phyloP scores from a whole-genome alignment of 2,797 vertebrate species.

The Eulemur mongoz region DNA sequence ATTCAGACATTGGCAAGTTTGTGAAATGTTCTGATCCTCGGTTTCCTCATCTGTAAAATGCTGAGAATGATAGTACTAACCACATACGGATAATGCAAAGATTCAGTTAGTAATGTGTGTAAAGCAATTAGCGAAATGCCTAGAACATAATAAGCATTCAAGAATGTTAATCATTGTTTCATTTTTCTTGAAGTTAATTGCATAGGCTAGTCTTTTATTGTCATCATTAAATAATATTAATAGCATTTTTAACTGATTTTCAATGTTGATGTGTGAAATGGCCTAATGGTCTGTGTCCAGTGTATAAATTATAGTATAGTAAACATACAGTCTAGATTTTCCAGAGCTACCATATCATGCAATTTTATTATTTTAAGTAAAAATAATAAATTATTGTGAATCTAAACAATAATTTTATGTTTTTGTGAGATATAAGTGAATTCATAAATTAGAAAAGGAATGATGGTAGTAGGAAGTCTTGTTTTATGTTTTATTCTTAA shows the following conservation, averaged over 20 bases:
- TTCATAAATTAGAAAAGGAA: not conserved
- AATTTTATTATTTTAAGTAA: conserved; percentile 48
- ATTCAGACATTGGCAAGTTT: not conserved
- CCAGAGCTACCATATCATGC: not conserved
- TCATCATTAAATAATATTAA: conserved; percentile 12
- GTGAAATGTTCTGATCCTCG: not conserved
- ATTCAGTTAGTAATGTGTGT: not conserved
- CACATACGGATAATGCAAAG: not conserved
- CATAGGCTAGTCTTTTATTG: not conserved
- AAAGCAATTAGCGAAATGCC: conserved; percentile 61
- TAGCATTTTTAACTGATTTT: not conserved
- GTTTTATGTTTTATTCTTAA: conserved; percentile 11
- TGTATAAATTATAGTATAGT: not conserved
- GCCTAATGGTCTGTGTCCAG: not conserved
- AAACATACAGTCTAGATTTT: conserved; percentile 4
- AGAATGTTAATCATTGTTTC: not conserved
- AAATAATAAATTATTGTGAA: conserved; percentile 4
- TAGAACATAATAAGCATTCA: not conserved
- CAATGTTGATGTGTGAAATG: not conserved
- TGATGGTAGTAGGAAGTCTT: not conserved
- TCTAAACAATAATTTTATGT: not conserved
- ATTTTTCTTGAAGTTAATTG: conserved; percentile 31
- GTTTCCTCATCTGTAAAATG: conserved; percentile 43
- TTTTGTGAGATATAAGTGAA: not conserved
- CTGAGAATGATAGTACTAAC: not conserved